Evolutionary conservation across 2,113 vertebrate genomes (phyloP), one percentile per base, ranked within the genome.

Genomic region (Hyla sarda): DNA sequence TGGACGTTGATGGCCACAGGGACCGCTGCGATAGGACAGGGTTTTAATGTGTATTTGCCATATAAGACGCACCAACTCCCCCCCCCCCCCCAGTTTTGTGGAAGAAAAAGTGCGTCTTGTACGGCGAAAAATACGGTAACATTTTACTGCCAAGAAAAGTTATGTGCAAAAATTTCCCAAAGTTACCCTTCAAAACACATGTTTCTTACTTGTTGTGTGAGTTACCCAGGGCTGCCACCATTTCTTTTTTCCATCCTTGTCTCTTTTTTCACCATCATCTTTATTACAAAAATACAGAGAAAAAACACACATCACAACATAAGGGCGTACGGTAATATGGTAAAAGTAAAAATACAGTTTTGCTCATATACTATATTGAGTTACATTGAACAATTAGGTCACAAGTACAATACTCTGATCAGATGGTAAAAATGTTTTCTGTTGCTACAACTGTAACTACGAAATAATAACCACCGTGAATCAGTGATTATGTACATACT

Each of bases 201-300:
- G 7, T 1, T 1, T 76, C 91, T 91, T 75, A 93, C 93, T 91
- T 11, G 83, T 91, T 60, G 91, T 89, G 47, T 30, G 87, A 50
- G 85, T 93, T 45, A 88, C 92, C 93, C 94, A 93, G 0, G 93
- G 93, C 80, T 91, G 93, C 94, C 92, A 91, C 92, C 89, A 54
- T 11, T 91, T 93, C n/a, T 90, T 91, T 47, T 87, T 87, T 41
- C 91, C 92, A 50, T 37, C 85, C 0, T 47, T 85, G 83, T 91
- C 93, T 56, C 86, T 91, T 54, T 85, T 91, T 17, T 89, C 90
- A 13, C 90, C 89, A 28, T 90, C 89, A 65, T 48, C 93, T 91
- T 48, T 89, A 34, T 37, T 52, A 30, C 32, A 74, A 21, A 75
- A 41, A 75, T 11, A 2, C 14, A 16, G 11, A 34, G 5, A 67